Percentiles rank a stretch among this genome's conserved stretches.
phyloP scores from a whole-genome alignment of 2,888 invertebrate species.

The Melikaiella ostensackeni region DNA sequence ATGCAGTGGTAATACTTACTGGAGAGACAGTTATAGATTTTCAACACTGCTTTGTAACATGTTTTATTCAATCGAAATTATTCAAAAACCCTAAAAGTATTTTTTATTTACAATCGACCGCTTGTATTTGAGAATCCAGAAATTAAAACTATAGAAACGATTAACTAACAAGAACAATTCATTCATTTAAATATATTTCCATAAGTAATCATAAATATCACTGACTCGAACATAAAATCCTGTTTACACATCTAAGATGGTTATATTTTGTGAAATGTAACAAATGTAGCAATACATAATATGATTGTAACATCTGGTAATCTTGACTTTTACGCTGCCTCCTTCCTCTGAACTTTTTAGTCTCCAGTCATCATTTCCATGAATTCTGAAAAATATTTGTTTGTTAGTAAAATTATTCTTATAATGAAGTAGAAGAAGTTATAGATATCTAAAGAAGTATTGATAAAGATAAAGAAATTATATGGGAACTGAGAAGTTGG shows the following conservation, averaged over 20 bases:
- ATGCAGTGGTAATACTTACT: constrained; percentile 21
- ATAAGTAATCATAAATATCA: neutral
- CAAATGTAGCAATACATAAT: constrained; percentile 38
- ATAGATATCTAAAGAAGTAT: too few species aligned
- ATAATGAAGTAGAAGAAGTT: neutral
- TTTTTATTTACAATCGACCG: neutral
- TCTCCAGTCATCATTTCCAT: constrained; percentile 91
- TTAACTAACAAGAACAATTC: neutral
- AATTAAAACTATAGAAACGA: neutral
- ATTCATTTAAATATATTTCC: neutral
- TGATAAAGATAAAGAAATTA: too few species aligned
- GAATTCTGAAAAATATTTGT: constrained; percentile 81
- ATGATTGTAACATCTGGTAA: neutral
- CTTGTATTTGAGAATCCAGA: neutral
- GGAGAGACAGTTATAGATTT: neutral
- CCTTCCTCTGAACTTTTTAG: constrained; percentile 74
- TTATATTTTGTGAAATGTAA: neutral
- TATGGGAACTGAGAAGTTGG: too few species aligned
- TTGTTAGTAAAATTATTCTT: constrained; percentile 2
- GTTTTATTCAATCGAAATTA: neutral
- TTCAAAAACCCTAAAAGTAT: neutral
- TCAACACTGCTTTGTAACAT: neutral
- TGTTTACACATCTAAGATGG: neutral
- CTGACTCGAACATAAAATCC: neutral
- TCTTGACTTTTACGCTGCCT: constrained; percentile 13